Base-by-base conservation (phyloP, 2,113 vertebrate genomes). In the Meles meles region DNA sequence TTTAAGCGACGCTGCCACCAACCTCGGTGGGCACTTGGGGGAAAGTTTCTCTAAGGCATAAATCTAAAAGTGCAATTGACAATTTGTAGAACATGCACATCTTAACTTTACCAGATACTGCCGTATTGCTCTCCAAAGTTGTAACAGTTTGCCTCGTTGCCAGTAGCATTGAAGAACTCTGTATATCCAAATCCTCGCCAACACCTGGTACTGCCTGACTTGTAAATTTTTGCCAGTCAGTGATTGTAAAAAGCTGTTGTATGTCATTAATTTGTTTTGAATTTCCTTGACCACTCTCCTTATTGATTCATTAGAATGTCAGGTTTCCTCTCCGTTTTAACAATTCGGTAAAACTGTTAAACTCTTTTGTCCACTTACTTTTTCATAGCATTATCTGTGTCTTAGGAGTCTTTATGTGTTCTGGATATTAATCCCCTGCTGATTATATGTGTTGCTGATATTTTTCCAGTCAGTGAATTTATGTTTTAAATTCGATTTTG, bases 401-500 rank as follows among this genome's bases (percentile, higher is more conserved):
- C 81, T 44, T 52, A 69, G 47, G 27, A 67, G 11, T 88, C 57
- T 59, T 55, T 67, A 44, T 83, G 5, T 80, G n/a, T 86, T 67
- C 37, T 95, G 17, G 49, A 42, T 88, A 61, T 71, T 84, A 84
- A 83, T 71, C 29, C 5, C 0, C 34, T 91, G 39, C 27, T 47
- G 49, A 86, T 52, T 84, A 8, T 89, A 55, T 89, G 2, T 79
- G 13, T 44, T 69, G 20, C 71, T 85, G 63, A 47, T 90, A 39
- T 47, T 85, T 97, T 93, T 63, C 72, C 67, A 49, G 37, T 67
- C 21, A 67, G 27, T 74, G 20, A 91, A 42, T 82, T 82, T 90
- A 71, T 27, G 29, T 91, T 87, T 96, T 82, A 87, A 81, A 52
- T 57, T 87, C 63, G 61, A 47, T 89, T 88, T 63, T 93, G 91